phyloP scores from a whole-genome alignment of 2,797 vertebrate species.

The Bucorvus abyssinicus region DNA sequence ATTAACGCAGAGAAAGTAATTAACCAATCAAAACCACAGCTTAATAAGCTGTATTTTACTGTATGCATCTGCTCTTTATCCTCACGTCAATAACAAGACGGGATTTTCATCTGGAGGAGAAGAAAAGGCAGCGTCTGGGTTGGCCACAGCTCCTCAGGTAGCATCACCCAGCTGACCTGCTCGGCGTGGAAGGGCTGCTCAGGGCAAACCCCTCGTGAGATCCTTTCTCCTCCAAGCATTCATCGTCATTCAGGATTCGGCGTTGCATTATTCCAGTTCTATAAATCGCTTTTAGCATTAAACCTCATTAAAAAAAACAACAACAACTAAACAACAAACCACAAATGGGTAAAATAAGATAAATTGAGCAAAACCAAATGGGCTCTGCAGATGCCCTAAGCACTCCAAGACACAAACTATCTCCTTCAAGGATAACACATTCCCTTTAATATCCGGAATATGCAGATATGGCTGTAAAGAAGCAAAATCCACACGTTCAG shows the following conservation, averaged over 20 bases:
- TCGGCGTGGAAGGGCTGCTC: background rate
- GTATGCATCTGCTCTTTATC: slow-evolving; percentile 13
- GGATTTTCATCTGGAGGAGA: background rate
- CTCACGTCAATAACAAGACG: background rate
- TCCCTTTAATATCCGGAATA: slow-evolving; percentile 16
- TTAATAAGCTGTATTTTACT: slow-evolving; percentile 5
- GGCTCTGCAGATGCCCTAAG: background rate
- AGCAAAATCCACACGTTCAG: background rate
- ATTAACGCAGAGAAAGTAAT: background rate
- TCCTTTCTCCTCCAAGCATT: background rate
- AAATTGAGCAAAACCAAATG: background rate
- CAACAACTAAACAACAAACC: background rate
- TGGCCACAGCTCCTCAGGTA: background rate
- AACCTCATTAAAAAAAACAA: background rate
- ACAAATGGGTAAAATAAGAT: background rate
- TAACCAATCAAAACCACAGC: slow-evolving; percentile 21
- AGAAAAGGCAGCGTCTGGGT: background rate
- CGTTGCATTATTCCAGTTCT: background rate
- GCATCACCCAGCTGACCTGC: background rate
- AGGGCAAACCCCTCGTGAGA: background rate
- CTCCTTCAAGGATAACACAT: slow-evolving; percentile 34
- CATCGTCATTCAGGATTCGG: background rate
- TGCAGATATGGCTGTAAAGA: slow-evolving; percentile 17
- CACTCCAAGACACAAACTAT: background rate
- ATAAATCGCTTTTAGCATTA: background rate